phyloP scores from a whole-genome alignment of 2,113 vertebrate genomes.

The Erythrocercus mccallii region DNA sequence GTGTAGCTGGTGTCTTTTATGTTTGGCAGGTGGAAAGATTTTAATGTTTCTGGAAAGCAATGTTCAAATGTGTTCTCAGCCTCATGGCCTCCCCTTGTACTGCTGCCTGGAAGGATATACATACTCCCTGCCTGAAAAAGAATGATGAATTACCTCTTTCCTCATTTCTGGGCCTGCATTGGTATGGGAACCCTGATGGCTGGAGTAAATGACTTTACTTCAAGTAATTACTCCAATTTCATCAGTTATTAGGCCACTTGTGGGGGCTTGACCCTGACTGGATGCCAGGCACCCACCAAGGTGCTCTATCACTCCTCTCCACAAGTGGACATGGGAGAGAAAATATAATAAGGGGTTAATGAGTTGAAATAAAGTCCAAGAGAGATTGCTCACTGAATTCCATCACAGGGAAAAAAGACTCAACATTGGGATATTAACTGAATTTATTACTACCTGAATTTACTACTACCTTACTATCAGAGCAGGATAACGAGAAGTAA shows the following conservation, averaged over 20 bases:
- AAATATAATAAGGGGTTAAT: background rate
- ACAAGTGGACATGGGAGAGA: background rate
- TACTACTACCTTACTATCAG: background rate
- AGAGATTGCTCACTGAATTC: background rate
- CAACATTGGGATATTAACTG: background rate
- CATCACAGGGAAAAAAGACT: background rate
- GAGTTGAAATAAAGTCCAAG: background rate
- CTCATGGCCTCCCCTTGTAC: background rate
- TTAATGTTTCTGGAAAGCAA: background rate
- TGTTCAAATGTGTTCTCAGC: background rate
- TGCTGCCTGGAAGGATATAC: background rate
- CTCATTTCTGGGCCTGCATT: background rate
- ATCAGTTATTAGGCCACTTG: background rate
- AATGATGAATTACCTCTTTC: background rate
- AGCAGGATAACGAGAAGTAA: background rate
- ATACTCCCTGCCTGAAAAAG: fast-evolving
- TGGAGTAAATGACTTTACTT: background rate
- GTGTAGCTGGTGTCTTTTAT: background rate
- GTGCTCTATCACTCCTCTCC: background rate
- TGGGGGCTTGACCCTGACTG: background rate
- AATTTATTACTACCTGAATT: background rate
- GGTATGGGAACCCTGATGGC: background rate
- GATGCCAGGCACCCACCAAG: background rate
- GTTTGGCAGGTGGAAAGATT: background rate
- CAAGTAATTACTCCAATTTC: background rate